These are phyloP conservation scores for Aurelia coerulea DNA, from an alignment of 30 jellyfish, hydroid and myxozoan genomes.

Conservation along the genomic window DNA sequence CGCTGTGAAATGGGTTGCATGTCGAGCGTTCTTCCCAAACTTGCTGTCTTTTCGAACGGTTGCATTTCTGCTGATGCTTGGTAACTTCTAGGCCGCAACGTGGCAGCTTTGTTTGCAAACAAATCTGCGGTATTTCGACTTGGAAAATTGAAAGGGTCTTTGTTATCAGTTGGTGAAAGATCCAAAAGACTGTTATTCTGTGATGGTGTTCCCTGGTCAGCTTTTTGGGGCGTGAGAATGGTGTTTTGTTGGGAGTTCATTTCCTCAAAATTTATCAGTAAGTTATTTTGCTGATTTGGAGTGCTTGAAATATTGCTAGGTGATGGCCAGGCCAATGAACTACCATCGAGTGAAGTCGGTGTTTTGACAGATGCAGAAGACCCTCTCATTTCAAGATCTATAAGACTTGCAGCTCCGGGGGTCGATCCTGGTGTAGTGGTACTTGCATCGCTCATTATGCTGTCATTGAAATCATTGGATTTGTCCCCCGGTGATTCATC, in stretches of 20 bases:
- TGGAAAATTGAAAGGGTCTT: neutral
- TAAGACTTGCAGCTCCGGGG: constrained; percentile 4
- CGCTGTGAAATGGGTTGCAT: neutral
- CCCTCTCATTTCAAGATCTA: neutral
- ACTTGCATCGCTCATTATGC: neutral
- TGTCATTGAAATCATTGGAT: constrained; percentile 22
- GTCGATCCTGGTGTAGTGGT: constrained; percentile 8
- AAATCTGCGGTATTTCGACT: constrained; percentile 18
- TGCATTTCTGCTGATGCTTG: neutral
- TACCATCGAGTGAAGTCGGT: neutral
- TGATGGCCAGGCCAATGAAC: neutral
- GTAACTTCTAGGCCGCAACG: constrained; percentile 21
- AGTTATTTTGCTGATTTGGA: neutral
- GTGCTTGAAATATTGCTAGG: neutral
- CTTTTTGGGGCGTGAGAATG: constrained; percentile 26
- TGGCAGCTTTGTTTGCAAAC: constrained; percentile 39
- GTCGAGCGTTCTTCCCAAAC: constrained; percentile 22
- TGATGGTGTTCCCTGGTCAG: neutral
- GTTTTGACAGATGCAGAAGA: neutral
- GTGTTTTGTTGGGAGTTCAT: neutral
- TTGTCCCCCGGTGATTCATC: constrained; percentile 13
- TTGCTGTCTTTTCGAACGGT: constrained; percentile 15
- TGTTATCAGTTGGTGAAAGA: constrained; percentile 30
- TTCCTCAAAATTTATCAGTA: neutral
- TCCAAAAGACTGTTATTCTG: constrained; percentile 16